Evolutionary conservation across 2,888 invertebrate genomes (phyloP).

Genomic region (Cryptophagus acutangulus): DNA sequence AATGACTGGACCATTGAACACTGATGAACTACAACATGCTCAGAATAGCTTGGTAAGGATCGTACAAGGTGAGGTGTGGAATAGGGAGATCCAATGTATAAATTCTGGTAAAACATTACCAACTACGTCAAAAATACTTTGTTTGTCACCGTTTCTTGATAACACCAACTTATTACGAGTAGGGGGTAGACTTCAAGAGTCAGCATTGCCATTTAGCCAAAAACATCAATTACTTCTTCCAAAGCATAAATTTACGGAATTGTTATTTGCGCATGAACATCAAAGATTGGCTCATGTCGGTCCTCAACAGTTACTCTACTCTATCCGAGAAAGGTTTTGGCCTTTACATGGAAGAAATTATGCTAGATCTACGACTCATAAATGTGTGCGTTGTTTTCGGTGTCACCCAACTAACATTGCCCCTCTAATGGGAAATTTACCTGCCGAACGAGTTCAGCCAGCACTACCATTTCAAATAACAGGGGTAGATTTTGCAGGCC

Average conservation of each 20-base stretch:
- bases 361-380: background rate
- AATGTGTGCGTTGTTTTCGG: slow-evolving; percentile 10
- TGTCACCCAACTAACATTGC: background rate
- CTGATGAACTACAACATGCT: no score
- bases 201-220: background rate
- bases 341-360: background rate
- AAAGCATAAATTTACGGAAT: slow-evolving; percentile 1
- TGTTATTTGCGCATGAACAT: slow-evolving; percentile 6
- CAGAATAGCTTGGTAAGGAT: no score
- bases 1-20: no score
- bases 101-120: no score
- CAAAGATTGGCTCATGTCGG: slow-evolving; percentile 4
- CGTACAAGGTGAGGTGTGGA: no score
- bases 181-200: slow-evolving; percentile 5
- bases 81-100: no score
- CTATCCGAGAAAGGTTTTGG: slow-evolving; percentile 9
- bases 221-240: slow-evolving; percentile 10
- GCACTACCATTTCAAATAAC: slow-evolving; percentile 7
- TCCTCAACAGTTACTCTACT: background rate
- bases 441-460: slow-evolving; percentile 4
- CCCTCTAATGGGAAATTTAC: slow-evolving; percentile 12
- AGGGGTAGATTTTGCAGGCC: slow-evolving; percentile 17
- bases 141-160: slow-evolving; percentile 13
- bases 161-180: slow-evolving; percentile 9
- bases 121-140: no score